phyloP scores from a whole-genome alignment of 1,140 invertebrate genomes.

The Musca domestica region DNA sequence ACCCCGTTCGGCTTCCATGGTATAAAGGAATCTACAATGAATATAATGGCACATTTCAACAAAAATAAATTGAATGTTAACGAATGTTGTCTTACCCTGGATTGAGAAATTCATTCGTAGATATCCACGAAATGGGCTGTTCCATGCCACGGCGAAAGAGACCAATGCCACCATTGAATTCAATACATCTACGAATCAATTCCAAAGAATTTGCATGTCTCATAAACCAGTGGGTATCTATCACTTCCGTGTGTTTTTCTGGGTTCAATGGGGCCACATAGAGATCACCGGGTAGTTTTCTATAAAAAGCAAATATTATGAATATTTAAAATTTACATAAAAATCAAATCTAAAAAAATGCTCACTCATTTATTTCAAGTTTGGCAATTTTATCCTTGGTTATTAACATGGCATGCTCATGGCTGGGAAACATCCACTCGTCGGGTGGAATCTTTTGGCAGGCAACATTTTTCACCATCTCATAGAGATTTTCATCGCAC shows the following conservation, averaged over 20 bases:
- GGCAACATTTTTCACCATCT: background rate
- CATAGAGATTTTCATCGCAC: constrained; percentile 1
- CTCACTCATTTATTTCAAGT: background rate
- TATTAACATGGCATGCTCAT: background rate
- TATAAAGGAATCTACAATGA: background rate
- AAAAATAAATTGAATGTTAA: too few relatives aligned
- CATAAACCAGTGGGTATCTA: background rate
- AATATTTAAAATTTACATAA: background rate
- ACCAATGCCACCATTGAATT: constrained; percentile 1
- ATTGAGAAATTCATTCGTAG: constrained; percentile 7
- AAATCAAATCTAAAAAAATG: background rate
- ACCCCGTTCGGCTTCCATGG: background rate
- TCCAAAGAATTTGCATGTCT: background rate
- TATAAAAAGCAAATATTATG: background rate
- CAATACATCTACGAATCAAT: background rate
- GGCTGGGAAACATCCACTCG: background rate
- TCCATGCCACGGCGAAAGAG: background rate
- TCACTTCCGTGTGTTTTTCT: background rate
- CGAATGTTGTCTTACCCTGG: background rate
- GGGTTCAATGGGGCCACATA: background rate
- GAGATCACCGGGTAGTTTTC: background rate
- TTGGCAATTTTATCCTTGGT: background rate
- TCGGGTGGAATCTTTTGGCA: background rate
- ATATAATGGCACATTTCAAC: too few relatives aligned
- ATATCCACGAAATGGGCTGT: constrained; percentile 1